Conservation (phyloP, 2,797 vertebrate genomes). For the Sebastolobus alascanus region DNA sequence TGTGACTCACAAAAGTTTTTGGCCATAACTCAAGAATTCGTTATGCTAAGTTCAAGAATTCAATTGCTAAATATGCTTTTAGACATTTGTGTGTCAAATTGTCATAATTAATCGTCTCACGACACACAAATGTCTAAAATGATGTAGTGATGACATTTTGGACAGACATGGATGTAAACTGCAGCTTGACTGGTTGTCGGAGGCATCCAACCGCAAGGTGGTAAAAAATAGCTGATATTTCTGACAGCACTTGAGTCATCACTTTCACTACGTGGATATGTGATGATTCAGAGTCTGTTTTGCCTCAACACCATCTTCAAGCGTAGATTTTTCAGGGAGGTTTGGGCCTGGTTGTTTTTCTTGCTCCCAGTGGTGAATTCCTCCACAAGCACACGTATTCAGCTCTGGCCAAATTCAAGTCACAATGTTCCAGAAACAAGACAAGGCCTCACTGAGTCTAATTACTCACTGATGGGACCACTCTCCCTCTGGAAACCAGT, state of each 20-base stretch:
- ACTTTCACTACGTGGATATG: background rate
- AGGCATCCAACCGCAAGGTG: background rate
- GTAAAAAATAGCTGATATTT: background rate
- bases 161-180: background rate
- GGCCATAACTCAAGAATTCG: too few relatives aligned
- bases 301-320: background rate
- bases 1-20: too few relatives aligned
- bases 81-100: too few relatives aligned
- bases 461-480: conserved; percentile 37
- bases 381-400: conserved; percentile 54
- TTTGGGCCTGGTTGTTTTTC: conserved; percentile 38
- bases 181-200: background rate
- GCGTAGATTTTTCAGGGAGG: conserved; percentile 24
- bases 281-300: conserved; percentile 21
- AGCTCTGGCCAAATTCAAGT: conserved; percentile 65
- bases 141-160: background rate
- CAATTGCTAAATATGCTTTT: too few relatives aligned
- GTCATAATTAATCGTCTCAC: too few relatives aligned
- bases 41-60: too few relatives aligned
- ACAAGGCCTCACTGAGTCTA: conserved; percentile 45
- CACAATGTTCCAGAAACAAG: conserved; percentile 61
- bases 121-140: background rate
- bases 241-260: background rate
- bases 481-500: conserved; percentile 6
- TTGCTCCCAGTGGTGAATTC: conserved; percentile 45